Base-by-base conservation (phyloP, 2,797 vertebrate species). In the Enteromius trimaculatus region DNA sequence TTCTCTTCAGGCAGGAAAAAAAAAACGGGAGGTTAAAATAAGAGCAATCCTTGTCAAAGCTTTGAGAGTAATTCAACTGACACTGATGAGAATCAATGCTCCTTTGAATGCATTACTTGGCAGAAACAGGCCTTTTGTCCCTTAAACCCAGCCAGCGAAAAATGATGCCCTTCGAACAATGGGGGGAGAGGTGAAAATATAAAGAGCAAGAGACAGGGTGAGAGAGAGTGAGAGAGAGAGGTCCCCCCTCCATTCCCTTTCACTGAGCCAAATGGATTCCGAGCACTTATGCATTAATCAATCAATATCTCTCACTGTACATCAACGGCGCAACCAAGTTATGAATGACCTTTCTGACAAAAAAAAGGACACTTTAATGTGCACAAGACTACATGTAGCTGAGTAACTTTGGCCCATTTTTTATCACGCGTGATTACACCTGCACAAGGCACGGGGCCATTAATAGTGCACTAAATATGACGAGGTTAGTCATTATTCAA, bases 221-320 rank as follows among this genome's bases (percentile, higher is more conserved):
- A 74, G 83, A 62, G 81, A 76, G 55, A 68, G 79, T 71, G 86
- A 69, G 80, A 95, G 95, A 94, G 89, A 94, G 92, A 92, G 92
- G 93, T 95, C 96, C 95, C 94, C 95, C 95, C 95, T 96, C 95
- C 95, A 96, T 96, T 96, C 96, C 93, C 95, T 96, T 96, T 97
- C 96, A 97, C 95, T 95, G 95, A 96, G 96, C 96, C 97, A 98
- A 98, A 99, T 99, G 97, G 98, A 97, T 98, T 97, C 96, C 95
- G 95, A 97, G 98, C 97, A 98, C 98, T 98, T 97, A 98, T 99
- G 97, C 97, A 99, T 98, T 98, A 98, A 99, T 99, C 97, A 99
- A 99, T 99, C 98, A 99, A 99, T 99, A 99, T 97, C 97, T 95
- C 95, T 96, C 97, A 97, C 97, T 98, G 96, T 97, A 97, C 96